These are phyloP conservation scores for Gymnorhina tibicen DNA, from an alignment of 2,113 vertebrate species.

Conservation along the genomic window DNA sequence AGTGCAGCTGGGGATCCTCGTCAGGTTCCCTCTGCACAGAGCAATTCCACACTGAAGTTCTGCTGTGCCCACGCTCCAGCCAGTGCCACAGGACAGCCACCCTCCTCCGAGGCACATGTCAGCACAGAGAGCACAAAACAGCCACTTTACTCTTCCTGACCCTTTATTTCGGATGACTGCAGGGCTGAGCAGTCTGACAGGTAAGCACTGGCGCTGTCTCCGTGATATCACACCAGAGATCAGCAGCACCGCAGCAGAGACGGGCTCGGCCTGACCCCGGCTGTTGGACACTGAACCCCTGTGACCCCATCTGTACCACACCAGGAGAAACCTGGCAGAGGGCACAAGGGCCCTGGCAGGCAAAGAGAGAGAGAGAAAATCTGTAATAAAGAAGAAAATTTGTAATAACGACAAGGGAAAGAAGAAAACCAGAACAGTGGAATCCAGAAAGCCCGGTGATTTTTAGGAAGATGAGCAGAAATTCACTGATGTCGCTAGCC, in stretches of 20 bases:
- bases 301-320: background rate
- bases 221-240: background rate
- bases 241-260: background rate
- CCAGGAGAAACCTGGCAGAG: background rate
- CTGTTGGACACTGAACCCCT: background rate
- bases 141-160: background rate
- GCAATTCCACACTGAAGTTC: background rate
- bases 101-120: background rate
- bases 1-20: background rate
- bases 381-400: background rate
- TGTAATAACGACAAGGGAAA: background rate
- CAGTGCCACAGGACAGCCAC: background rate
- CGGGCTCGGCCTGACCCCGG: background rate
- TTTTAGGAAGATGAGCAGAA: background rate
- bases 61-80: rapidly evolving
- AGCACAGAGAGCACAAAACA: background rate
- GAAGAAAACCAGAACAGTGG: rapidly evolving
- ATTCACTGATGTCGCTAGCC: background rate
- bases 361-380: background rate
- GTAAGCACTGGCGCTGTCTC: background rate
- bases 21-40: rapidly evolving
- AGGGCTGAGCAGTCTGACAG: background rate
- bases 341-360: background rate
- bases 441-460: background rate
- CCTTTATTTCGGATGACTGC: background rate